Evolutionary conservation across 2,888 invertebrate genomes (phyloP).

Genomic region (Perdita meconis): DNA sequence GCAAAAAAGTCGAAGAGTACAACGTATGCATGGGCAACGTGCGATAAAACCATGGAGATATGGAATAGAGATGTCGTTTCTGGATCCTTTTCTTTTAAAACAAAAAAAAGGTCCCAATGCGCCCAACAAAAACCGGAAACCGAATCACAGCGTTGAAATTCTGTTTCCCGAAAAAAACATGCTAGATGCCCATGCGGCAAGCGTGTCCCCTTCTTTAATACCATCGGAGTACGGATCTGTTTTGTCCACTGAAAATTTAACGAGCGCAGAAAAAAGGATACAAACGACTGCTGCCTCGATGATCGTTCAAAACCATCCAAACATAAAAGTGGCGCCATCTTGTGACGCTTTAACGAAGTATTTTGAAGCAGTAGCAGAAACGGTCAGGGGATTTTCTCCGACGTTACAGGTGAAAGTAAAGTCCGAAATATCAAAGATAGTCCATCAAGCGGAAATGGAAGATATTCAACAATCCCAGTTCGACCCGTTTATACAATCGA

Average conservation of each 20-base stretch:
- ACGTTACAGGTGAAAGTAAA: slow-evolving; percentile 15
- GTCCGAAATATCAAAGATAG: slow-evolving; percentile 4
- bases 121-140: background rate
- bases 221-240: background rate
- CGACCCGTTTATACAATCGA: background rate
- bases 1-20: background rate
- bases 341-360: slow-evolving; percentile 1
- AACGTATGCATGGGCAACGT: background rate
- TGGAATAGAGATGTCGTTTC: background rate
- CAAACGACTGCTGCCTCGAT: too few species aligned
- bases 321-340: too few species aligned
- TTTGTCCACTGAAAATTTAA: background rate
- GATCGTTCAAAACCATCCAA: too few species aligned
- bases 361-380: background rate
- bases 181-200: too few species aligned
- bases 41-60: slow-evolving; percentile 8
- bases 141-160: too few species aligned
- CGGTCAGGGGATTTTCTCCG: background rate
- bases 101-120: background rate
- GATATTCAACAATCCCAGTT: background rate
- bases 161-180: background rate
- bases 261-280: background rate
- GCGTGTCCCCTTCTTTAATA: background rate
- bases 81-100: slow-evolving; percentile 1
- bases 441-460: slow-evolving; percentile 10